A percentile compares a stretch with the other conserved stretches of the same genome.
Conservation (phyloP, 2,888 invertebrate genomes). For the Dryocosmus kuriphilus region DNA sequence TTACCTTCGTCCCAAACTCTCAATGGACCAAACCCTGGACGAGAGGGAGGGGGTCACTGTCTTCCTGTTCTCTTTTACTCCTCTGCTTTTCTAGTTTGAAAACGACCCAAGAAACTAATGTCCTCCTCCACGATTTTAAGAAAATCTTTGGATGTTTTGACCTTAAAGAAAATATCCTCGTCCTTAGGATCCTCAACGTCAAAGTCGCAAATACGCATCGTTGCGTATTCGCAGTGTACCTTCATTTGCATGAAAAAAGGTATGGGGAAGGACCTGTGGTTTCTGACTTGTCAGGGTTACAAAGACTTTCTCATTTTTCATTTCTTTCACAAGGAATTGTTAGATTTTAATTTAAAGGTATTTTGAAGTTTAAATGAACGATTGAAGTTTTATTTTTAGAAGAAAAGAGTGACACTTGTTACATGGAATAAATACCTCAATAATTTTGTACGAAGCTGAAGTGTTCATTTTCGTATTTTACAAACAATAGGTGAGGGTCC, state of each 20-base stretch:
- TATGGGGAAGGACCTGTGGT: background rate
- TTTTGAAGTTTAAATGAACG: too few relatives aligned
- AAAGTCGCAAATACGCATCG: background rate
- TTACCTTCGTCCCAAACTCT: constrained; percentile 48
- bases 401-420: too few relatives aligned
- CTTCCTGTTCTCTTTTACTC: background rate
- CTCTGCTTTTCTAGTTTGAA: background rate
- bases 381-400: too few relatives aligned
- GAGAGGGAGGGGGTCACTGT: constrained; percentile 12
- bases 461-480: too few relatives aligned
- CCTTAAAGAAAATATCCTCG: background rate
- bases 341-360: too few relatives aligned
- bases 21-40: constrained; percentile 27
- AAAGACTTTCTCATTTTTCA: constrained; percentile 16
- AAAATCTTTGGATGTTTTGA: constrained; percentile 29
- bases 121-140: constrained; percentile 12
- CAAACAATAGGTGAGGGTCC: too few relatives aligned
- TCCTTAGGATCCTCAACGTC: background rate
- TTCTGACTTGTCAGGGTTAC: constrained; percentile 15
- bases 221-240: background rate
- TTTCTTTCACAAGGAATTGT: background rate
- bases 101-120: constrained; percentile 5
- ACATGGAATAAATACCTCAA: too few relatives aligned
- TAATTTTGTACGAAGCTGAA: too few relatives aligned
- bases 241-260: constrained; percentile 35